These are phyloP conservation scores for Augochlora pura DNA, from an alignment of 1,140 invertebrate species.

Conservation along the genomic window DNA sequence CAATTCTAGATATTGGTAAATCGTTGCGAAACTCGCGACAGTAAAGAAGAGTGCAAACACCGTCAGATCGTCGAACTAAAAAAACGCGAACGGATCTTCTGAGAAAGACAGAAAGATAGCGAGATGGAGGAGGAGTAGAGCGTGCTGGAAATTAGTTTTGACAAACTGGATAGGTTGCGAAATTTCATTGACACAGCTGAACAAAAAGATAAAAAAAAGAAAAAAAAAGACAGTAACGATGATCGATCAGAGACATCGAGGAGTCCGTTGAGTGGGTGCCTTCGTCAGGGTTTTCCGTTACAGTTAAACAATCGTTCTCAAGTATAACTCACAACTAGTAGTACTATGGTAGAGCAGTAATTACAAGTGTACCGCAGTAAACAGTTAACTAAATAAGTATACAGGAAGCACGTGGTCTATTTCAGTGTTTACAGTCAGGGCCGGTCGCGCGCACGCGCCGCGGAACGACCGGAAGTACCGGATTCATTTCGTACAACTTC, in stretches of 20 bases:
- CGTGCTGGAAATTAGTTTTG: not conserved
- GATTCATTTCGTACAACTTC: slow-evolving; percentile 62
- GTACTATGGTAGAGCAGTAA: slow-evolving; percentile 79
- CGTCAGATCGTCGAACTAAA: not conserved
- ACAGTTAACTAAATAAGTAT: slow-evolving; percentile 79
- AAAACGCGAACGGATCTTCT: not conserved
- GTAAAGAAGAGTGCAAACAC: no score
- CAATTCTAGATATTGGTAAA: not conserved
- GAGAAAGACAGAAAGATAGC: not conserved
- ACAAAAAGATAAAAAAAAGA: not conserved
- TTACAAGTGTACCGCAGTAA: slow-evolving; percentile 80
- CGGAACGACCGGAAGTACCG: slow-evolving; percentile 61
- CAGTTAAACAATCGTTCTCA: slow-evolving; percentile 78
- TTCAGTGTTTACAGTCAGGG: slow-evolving; percentile 73
- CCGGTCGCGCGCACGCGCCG: slow-evolving; percentile 60
- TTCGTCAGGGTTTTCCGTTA: slow-evolving; percentile 80
- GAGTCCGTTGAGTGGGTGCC: slow-evolving; percentile 76
- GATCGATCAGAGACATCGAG: not conserved
- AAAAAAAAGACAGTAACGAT: no score
- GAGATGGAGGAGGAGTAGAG: not conserved
- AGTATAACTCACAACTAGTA: slow-evolving; percentile 80
- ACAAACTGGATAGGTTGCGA: not conserved
- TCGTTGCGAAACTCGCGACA: not conserved
- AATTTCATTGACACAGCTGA: not conserved
- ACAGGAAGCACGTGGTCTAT: slow-evolving; percentile 78